Conservation (phyloP, 2,113 vertebrate species). For the Todiramphus chloris region DNA sequence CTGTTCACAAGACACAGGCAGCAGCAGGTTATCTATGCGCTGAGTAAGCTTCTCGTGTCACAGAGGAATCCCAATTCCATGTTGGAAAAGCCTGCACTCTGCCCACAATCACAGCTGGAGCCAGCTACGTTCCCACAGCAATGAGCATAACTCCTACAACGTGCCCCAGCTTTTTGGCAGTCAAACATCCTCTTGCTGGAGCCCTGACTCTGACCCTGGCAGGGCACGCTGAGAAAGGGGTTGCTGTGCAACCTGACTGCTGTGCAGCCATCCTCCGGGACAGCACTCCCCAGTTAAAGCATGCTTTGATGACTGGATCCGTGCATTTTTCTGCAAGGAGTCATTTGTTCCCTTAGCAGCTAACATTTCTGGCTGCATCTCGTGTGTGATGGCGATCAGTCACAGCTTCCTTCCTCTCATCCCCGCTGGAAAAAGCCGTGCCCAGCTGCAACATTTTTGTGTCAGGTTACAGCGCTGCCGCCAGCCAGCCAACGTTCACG, state of each 20-base stretch:
- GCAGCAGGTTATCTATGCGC: neutral
- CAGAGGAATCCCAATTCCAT: neutral
- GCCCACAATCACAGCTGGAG: neutral
- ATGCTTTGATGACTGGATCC: slow-evolving; percentile 24
- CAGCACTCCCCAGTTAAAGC: neutral
- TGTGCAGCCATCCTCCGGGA: neutral
- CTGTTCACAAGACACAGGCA: neutral
- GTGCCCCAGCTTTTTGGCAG: slow-evolving; percentile 3
- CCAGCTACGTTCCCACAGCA: slow-evolving; percentile 4
- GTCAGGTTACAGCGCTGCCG: neutral
- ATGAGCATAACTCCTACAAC: neutral
- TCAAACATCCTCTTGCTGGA: neutral
- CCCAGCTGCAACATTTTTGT: neutral
- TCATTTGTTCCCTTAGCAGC: slow-evolving; percentile 49
- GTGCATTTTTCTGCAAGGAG: neutral
- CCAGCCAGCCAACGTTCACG: neutral
- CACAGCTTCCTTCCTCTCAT: slow-evolving; percentile 15
- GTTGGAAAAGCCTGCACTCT: neutral
- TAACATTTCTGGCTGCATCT: slow-evolving; percentile 11
- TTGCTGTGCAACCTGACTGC: slow-evolving; percentile 25
- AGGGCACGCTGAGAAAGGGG: neutral
- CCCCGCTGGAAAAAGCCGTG: neutral
- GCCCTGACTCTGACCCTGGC: neutral
- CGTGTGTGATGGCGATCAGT: neutral
- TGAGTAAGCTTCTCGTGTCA: neutral